Evolutionary conservation across 1,140 invertebrate genomes (phyloP), one percentile per base, ranked within the genome.

Genomic region (Pemphigus obesinymphae): DNA sequence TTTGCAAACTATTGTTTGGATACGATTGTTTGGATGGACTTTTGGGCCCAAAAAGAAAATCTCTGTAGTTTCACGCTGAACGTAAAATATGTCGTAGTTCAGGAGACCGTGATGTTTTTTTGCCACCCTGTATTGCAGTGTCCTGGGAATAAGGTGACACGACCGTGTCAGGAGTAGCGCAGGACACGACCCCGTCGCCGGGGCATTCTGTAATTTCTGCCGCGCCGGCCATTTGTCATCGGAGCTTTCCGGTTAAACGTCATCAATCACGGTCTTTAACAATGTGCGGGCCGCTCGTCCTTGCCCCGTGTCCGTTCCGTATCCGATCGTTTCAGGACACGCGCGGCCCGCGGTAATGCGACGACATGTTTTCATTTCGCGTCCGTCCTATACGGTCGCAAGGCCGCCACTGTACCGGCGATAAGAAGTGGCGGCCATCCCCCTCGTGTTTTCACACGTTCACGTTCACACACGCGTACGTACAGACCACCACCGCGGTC

Each of bases 191-290:
- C 34, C 40, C 15, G 45, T 31, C 70, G 45, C n/a, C 72, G 31
- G 50, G 48, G n/a, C 11, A 15, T 70, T 70, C 68, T 37, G 72
- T 53, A 55, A 55, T 53, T 75, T 75, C 34, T 48, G 37, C 15
- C 43, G 13, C 43, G 13, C 1, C 48, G 26, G 72, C 31, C 72
- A 75, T 75, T 75, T 75, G 72, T 75, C 72, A 75, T 75, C 34
- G 48, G 45, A 37, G 26, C 48, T 53, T 53, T 53, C 45, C 48
- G 72, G 29, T 37, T 53, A 20, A 75, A 75, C 48, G 72, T 75
- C 72, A 75, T 75, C 72, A 75, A 75, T 75, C 72, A 75, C 31
- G 26, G 72, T 53, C 72, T 75, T 75, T 75, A 75, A 75, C 72
- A 53, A 53, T 75, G 72, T 45, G 40, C n/a, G n/a, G n/a, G n/a